phyloP scores from a whole-genome alignment of 1,140 invertebrate species.

The Kradibia gibbosae region DNA sequence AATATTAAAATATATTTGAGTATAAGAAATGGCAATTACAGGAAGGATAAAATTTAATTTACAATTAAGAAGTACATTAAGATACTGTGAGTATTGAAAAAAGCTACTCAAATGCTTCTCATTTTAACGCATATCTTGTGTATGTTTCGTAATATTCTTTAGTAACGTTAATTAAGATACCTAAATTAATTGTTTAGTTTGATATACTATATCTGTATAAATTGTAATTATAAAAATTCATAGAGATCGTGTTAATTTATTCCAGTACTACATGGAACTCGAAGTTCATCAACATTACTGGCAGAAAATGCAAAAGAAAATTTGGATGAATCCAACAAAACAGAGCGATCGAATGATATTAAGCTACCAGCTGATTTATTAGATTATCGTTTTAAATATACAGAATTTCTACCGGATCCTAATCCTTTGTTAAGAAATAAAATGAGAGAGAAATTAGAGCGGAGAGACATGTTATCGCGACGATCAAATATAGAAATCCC shows the following conservation, averaged over 20 bases:
- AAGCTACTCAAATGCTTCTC: neutral
- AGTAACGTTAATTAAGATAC: neutral
- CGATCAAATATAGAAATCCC: constrained; percentile 90
- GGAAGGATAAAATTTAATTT: constrained; percentile 27
- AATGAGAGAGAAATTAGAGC: constrained; percentile 90
- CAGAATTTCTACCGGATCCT: constrained; percentile 95
- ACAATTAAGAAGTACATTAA: constrained; percentile 32
- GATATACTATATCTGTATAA: neutral
- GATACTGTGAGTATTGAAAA: constrained; percentile 32
- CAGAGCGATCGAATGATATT: neutral
- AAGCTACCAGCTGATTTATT: neutral
- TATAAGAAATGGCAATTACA: constrained; percentile 22
- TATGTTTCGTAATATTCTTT: neutral
- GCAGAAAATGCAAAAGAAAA: constrained; percentile 10
- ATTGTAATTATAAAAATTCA: neutral
- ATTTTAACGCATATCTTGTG: neutral
- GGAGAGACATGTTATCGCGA: constrained; percentile 93
- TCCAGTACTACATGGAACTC: constrained; percentile 43
- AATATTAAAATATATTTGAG: neutral
- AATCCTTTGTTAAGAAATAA: constrained; percentile 84
- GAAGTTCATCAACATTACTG: constrained; percentile 44
- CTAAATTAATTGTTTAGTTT: neutral
- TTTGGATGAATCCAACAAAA: neutral
- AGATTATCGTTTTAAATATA: constrained; percentile 82
- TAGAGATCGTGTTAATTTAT: neutral